Evolutionary conservation across 2,113 vertebrate species (phyloP).

Genomic region (Tyto alba): DNA sequence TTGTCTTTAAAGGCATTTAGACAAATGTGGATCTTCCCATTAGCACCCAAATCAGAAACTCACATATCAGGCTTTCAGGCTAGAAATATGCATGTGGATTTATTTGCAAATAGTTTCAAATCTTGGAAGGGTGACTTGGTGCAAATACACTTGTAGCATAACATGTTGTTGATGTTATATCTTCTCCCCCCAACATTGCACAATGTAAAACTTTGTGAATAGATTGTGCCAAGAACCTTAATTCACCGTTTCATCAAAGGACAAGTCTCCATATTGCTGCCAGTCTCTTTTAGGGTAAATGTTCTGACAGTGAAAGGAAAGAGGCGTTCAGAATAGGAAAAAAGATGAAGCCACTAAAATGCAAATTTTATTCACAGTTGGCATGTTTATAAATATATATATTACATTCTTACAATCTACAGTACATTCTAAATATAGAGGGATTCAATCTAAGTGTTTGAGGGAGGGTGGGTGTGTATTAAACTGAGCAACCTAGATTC

Average conservation of each 20-base stretch:
- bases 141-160: background rate
- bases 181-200: background rate
- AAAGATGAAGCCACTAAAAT: constrained; percentile 54
- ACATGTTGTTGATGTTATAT: background rate
- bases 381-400: constrained; percentile 74
- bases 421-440: constrained; percentile 45
- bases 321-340: constrained; percentile 17
- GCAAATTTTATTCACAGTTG: constrained; percentile 69
- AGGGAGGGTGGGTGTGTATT: background rate
- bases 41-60: background rate
- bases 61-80: background rate
- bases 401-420: constrained; percentile 72
- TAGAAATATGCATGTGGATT: background rate
- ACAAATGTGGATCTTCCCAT: background rate
- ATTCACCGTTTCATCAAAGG: background rate
- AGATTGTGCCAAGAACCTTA: background rate
- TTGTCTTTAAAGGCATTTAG: background rate
- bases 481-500: background rate
- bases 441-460: constrained; percentile 21
- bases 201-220: background rate
- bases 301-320: background rate
- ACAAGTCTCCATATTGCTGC: background rate
- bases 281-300: background rate
- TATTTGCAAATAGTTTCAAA: background rate
- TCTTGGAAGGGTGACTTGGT: background rate